Percentiles rank a stretch among this genome's conserved stretches.
Evolutionary conservation across 2,797 vertebrate genomes (phyloP).

Genomic region (Pelodytes ibericus): DNA sequence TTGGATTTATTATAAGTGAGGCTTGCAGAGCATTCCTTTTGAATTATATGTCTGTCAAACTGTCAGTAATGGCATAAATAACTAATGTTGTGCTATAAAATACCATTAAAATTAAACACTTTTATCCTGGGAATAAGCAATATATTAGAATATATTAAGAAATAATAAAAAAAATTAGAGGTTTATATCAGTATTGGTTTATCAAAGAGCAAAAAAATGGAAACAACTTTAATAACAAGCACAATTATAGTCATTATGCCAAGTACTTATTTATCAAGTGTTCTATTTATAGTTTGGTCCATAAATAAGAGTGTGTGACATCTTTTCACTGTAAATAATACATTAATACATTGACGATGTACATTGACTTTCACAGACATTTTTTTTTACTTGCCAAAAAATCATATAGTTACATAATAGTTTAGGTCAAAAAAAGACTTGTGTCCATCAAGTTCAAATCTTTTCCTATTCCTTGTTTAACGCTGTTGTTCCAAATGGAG

Average conservation of each 20-base stretch:
- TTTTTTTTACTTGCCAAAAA: too few relatives aligned
- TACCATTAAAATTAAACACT: neutral
- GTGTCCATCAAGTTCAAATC: too few relatives aligned
- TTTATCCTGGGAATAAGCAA: neutral
- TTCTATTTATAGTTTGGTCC: too few relatives aligned
- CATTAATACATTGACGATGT: too few relatives aligned
- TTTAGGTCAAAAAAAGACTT: too few relatives aligned
- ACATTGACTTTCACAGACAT: too few relatives aligned
- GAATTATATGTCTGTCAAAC: neutral
- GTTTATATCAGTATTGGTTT: neutral
- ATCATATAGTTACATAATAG: too few relatives aligned
- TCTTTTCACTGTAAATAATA: too few relatives aligned
- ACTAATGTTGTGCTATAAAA: slow-evolving; percentile 1
- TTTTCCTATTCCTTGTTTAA: too few relatives aligned
- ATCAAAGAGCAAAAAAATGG: neutral
- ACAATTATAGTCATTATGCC: neutral
- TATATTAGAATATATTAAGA: neutral
- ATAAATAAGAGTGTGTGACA: too few relatives aligned
- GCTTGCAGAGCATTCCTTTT: neutral
- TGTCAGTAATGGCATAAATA: neutral
- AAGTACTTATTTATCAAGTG: neutral
- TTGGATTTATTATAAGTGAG: neutral
- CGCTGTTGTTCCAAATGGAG: too few relatives aligned
- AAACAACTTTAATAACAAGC: neutral
- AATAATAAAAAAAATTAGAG: neutral